Evolutionary conservation across 92 coral and sea anemone species (phyloP).

Genomic region (Actinostola sp.): DNA sequence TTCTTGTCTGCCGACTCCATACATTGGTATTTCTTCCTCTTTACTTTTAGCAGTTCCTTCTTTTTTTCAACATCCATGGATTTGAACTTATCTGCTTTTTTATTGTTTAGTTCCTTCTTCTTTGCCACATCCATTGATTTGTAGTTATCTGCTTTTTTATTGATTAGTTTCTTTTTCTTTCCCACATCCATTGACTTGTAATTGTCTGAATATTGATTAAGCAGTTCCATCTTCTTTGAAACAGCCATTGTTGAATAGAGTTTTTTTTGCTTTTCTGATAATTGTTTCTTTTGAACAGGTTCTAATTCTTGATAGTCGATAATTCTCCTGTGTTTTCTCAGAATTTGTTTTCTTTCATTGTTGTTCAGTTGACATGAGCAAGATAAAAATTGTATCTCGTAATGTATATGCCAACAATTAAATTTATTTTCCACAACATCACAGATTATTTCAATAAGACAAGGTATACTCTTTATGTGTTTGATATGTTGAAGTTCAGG

Average conservation of each 20-base stretch:
- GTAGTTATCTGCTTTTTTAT: constrained; percentile 18
- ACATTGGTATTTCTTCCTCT: too few species aligned
- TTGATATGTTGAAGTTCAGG: constrained; percentile 40
- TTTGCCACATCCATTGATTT: constrained; percentile 8
- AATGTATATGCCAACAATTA: constrained; percentile 24
- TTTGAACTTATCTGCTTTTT: constrained; percentile 21
- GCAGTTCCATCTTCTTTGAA: too few species aligned
- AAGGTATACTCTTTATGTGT: constrained; percentile 34
- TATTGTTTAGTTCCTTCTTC: constrained; percentile 14
- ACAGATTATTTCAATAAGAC: constrained; percentile 25
- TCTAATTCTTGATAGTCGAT: constrained; percentile 22
- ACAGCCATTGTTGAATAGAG: constrained; percentile 1
- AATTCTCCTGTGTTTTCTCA: constrained; percentile 44
- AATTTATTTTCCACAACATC: constrained; percentile 31
- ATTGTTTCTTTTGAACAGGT: constrained; percentile 14
- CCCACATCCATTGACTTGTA: too few species aligned
- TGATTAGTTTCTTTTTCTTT: not conserved
- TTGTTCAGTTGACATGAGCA: constrained; percentile 50
- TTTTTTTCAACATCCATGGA: constrained; percentile 35
- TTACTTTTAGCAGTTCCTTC: too few species aligned
- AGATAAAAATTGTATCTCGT: constrained; percentile 40
- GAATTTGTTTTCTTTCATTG: constrained; percentile 51
- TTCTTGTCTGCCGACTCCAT: too few species aligned
- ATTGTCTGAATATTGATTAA: too few species aligned
- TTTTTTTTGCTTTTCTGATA: not conserved